Conservation (phyloP, 2,888 invertebrate genomes). For the Athalia circularis region DNA sequence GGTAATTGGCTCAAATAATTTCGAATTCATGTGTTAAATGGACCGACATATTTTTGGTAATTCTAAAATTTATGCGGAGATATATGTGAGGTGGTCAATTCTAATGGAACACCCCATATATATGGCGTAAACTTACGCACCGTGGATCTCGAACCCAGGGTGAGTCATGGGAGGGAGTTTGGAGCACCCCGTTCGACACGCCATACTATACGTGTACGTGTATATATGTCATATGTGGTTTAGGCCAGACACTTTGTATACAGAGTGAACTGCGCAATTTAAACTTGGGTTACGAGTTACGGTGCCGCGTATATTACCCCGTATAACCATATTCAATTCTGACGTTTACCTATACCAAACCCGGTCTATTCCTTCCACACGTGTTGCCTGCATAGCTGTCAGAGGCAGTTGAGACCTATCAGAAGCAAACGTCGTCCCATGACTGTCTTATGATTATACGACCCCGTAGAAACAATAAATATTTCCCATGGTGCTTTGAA, state of each 20-base stretch:
- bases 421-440: not conserved
- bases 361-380: conserved; percentile 11
- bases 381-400: conserved; percentile 30
- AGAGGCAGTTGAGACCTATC: conserved; percentile 40
- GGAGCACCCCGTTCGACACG: conserved; percentile 18
- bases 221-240: not conserved
- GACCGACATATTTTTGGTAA: no score
- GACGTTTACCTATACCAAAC: no score
- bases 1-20: no score
- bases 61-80: no score
- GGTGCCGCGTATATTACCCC: not conserved
- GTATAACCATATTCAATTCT: not conserved
- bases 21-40: no score
- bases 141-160: conserved; percentile 39
- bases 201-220: no score
- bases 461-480: conserved; percentile 46
- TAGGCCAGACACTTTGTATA: not conserved
- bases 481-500: conserved; percentile 39
- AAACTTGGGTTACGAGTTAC: not conserved
- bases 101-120: no score
- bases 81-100: no score
- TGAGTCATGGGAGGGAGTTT: conserved; percentile 60
- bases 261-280: not conserved
- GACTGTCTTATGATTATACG: conserved; percentile 13
- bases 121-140: not conserved